Evolutionary conservation across 2,797 vertebrate species (phyloP).

Genomic region (Spatula versicolor): DNA sequence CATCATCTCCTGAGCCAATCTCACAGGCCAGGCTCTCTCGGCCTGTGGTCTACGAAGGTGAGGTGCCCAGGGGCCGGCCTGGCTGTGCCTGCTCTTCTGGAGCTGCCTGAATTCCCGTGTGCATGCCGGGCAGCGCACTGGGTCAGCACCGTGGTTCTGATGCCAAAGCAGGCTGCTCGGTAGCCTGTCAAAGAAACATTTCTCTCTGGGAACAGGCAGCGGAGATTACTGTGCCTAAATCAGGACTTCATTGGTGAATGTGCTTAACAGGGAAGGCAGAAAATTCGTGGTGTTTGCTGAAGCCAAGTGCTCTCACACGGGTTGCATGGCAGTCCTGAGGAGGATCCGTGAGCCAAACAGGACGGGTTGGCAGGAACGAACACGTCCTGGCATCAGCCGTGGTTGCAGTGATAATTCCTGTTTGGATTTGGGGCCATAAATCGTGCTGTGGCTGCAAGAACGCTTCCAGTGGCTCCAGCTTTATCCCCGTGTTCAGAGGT

Average conservation of each 20-base stretch:
- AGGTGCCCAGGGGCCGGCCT: not conserved
- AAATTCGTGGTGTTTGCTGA: conserved; percentile 8
- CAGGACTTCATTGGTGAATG: not conserved
- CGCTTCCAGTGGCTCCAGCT: conserved; percentile 30
- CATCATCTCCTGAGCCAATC: not conserved
- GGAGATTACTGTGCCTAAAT: conserved; percentile 36
- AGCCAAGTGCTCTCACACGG: not conserved
- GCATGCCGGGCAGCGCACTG: not conserved
- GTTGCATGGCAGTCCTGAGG: not conserved
- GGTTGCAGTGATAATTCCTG: conserved; percentile 1
- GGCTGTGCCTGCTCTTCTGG: not conserved
- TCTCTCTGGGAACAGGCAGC: not conserved
- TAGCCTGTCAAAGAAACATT: not conserved
- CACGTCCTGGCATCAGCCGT: not conserved
- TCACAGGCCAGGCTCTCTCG: not conserved
- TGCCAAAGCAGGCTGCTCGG: not conserved
- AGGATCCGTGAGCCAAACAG: not conserved
- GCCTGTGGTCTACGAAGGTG: fast-evolving
- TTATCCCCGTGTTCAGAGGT: conserved; percentile 1
- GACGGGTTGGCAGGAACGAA: conserved; percentile 11
- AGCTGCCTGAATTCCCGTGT: not conserved
- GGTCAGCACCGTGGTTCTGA: not conserved
- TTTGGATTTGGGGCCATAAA: conserved; percentile 20
- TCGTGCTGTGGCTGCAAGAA: not conserved
- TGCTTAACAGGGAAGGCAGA: not conserved